Conservation (phyloP, 2,797 vertebrate species). For the Malurus splendens region DNA sequence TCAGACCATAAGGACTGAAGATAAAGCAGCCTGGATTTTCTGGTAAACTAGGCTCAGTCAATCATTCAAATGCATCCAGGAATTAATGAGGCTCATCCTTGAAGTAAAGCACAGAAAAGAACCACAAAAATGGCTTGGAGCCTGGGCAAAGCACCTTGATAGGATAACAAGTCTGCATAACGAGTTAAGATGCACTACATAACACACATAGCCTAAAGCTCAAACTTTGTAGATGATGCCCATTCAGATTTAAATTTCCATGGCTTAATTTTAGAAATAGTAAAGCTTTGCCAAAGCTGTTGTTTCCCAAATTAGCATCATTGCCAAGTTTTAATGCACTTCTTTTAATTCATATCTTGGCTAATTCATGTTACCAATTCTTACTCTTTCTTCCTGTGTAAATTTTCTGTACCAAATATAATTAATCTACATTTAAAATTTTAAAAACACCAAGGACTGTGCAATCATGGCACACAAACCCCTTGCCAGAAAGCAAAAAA, state of each 20-base stretch:
- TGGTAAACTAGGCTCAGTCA: not conserved
- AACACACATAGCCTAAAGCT: conserved; percentile 22
- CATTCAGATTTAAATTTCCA: conserved; percentile 21
- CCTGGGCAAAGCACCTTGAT: conserved; percentile 10
- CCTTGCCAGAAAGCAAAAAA: not conserved
- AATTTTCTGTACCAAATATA: not conserved
- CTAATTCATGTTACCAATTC: not conserved
- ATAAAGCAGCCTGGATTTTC: not conserved
- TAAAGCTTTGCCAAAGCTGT: conserved; percentile 2
- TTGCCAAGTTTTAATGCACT: not conserved
- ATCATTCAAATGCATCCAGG: not conserved
- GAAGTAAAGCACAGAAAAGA: not conserved
- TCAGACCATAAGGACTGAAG: not conserved
- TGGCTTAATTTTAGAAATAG: not conserved
- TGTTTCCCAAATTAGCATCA: conserved; percentile 1
- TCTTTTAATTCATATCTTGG: not conserved
- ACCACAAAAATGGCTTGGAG: conserved; percentile 22
- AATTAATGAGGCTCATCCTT: not conserved
- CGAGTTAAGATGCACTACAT: not conserved
- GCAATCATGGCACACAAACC: not conserved
- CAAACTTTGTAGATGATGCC: conserved; percentile 10
- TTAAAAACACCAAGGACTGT: not conserved
- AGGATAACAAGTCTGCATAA: conserved; percentile 6
- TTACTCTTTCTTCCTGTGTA: not conserved
- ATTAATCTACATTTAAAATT: not conserved